A percentile compares a stretch with the other conserved stretches of the same genome.
Evolutionary conservation across 2,113 vertebrate species (phyloP).

Genomic region (Crotalus tigris): DNA sequence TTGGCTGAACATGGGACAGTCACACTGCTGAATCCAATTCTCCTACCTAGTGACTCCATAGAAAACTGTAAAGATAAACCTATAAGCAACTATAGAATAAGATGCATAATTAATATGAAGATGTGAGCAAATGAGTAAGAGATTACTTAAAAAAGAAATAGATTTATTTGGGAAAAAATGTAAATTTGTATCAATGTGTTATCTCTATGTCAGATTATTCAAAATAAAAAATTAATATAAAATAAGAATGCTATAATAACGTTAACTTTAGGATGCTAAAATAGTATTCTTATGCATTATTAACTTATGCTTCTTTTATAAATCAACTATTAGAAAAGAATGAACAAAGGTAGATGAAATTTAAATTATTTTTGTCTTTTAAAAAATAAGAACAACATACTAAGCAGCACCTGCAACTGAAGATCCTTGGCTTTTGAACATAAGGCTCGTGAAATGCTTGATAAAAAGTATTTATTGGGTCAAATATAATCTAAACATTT

Average conservation of each 20-base stretch:
- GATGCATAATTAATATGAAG: not conserved
- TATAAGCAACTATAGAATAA: not conserved
- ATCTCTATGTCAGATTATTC: not conserved
- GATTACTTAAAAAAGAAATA: not conserved
- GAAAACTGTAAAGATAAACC: not conserved
- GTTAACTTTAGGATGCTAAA: not conserved
- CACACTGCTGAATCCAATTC: not conserved
- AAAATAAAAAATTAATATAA: not conserved
- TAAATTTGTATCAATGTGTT: not conserved
- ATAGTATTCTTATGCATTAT: not conserved
- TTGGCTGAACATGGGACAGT: not conserved
- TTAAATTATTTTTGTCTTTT: not conserved
- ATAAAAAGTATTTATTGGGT: slow-evolving; percentile 5
- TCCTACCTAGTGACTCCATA: not conserved
- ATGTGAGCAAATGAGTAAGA: not conserved
- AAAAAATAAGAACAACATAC: not conserved
- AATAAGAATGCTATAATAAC: not conserved
- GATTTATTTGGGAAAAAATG: not conserved
- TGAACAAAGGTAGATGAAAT: not conserved
- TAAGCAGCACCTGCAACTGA: not conserved
- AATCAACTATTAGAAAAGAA: not conserved
- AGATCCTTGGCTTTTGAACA: not conserved
- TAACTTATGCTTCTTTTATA: not conserved
- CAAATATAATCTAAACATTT: slow-evolving; percentile 17
- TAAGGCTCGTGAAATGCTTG: not conserved